Conservation (phyloP, 2,113 vertebrate genomes). For the Osmerus mordax region DNA sequence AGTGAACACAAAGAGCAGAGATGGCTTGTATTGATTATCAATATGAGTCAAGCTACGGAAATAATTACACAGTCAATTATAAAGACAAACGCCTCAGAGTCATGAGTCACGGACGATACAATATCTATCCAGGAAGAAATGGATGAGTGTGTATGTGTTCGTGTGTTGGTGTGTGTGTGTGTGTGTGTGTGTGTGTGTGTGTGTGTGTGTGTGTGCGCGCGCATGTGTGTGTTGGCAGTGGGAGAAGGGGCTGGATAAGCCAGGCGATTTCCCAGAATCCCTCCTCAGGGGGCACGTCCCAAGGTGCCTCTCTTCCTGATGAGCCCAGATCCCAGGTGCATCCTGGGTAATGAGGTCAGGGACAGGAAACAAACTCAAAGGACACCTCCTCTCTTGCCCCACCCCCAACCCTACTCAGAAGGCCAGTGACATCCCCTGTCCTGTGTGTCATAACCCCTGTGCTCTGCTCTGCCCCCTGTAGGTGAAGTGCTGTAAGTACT, state of each 20-base stretch:
- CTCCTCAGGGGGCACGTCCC: neutral
- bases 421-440: neutral
- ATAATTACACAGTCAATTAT: neutral
- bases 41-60: neutral
- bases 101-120: neutral
- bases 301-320: constrained; percentile 1
- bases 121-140: neutral
- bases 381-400: constrained; percentile 8
- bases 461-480: constrained; percentile 59
- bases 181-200: neutral
- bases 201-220: neutral
- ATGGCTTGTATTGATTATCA: neutral
- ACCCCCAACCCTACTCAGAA: neutral
- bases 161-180: neutral
- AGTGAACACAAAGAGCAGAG: neutral
- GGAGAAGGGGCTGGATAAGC: neutral
- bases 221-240: neutral
- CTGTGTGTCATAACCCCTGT: neutral
- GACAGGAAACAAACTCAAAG: constrained; percentile 14
- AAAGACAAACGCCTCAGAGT: neutral
- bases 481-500: constrained; percentile 99
- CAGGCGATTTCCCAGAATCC: neutral
- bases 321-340: constrained; percentile 1
- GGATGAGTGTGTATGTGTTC: neutral
- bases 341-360: constrained; percentile 10